A percentile compares a stretch with the other conserved stretches of the same genome.
Evolutionary conservation across 2,113 vertebrate species (phyloP).

Genomic region (Brienomyrus longianalis): DNA sequence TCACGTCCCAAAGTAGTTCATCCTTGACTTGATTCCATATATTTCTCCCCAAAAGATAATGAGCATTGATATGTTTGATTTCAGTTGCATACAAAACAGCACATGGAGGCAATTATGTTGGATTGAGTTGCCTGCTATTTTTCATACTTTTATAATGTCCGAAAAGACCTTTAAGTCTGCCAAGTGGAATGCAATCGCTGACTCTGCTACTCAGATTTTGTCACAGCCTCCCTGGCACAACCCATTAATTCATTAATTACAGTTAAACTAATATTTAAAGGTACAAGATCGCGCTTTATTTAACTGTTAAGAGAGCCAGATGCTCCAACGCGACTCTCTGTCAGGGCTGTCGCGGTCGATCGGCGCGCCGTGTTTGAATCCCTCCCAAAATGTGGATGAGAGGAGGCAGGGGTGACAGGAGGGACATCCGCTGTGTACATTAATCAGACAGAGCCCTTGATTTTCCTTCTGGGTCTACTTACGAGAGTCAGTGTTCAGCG

Average conservation of each 20-base stretch:
- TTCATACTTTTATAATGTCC: slow-evolving; percentile 1
- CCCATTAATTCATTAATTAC: slow-evolving; percentile 67
- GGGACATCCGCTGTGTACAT: slow-evolving; percentile 51
- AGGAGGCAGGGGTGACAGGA: slow-evolving; percentile 43
- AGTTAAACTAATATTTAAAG: slow-evolving; percentile 47
- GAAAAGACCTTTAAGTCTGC: slow-evolving; percentile 4
- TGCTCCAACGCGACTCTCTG: slow-evolving; percentile 51
- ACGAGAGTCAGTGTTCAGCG: slow-evolving; percentile 41
- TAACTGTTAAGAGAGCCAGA: slow-evolving; percentile 50
- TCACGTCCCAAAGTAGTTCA: neutral
- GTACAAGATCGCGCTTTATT: slow-evolving; percentile 47
- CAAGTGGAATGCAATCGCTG: neutral
- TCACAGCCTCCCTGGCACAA: slow-evolving; percentile 55
- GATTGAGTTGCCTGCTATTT: neutral
- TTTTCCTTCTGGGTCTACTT: slow-evolving; percentile 56
- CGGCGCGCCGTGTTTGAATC: slow-evolving; percentile 45
- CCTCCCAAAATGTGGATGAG: slow-evolving; percentile 49
- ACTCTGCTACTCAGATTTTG: slow-evolving; percentile 40
- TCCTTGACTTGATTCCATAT: slow-evolving; percentile 2
- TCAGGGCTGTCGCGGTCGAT: slow-evolving; percentile 42
- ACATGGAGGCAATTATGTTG: neutral
- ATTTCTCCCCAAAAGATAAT: neutral
- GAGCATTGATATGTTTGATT: neutral
- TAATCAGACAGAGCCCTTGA: slow-evolving; percentile 58
- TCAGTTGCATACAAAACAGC: neutral